Evolutionary conservation across 1,140 invertebrate genomes (phyloP), one percentile per base, ranked within the genome.

Genomic region (Thaumetopoea pityocampa): DNA sequence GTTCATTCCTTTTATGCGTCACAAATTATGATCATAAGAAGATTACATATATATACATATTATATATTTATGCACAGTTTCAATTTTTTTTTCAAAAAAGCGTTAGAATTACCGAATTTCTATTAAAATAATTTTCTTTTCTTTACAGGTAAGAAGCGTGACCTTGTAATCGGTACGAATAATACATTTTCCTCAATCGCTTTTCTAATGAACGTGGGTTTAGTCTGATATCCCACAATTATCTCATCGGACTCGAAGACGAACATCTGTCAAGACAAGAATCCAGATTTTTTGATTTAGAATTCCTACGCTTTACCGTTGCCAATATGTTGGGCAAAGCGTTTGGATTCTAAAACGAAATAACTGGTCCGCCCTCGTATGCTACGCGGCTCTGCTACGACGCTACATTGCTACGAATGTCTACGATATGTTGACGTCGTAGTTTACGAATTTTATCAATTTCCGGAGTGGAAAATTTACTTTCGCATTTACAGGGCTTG

Each of bases 281-380:
- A 56, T 42, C 55, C 64, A 42, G 60, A 19, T 49, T 73, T 76
- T 76, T 15, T 50, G 72, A 57, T 83, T 83, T 83, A 83, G 79
- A 83, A 83, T 83, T 83, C 79, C 79, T 83, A 83, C 79, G 79
- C 79, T 83, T 83, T 83, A 83, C 79, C 79, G 77, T 83, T 83
- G 79, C 79, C 74, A 73, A 69, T 66, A 65, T 67, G 54, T 73
- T 81, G 73, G 79, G 79, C 74, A 83, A 83, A 83, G 79, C 79
- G 77, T 83, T 83, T 81, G 79, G 79, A 83, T 83, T 83, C 79
- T 83, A 81, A 83, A 83, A 83, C 79, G 40, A 62, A 79, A 80
- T 67, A 33, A 29, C 66, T 56, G 41, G 45, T 46, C 4, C 35
- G 9, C 36, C 64, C 33, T 22, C 58, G 41, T 9, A 23, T 22